A percentile compares a stretch with the other conserved stretches of the same genome.
phyloP scores from a whole-genome alignment of 1,140 invertebrate species.

The Nixonia krombeini region DNA sequence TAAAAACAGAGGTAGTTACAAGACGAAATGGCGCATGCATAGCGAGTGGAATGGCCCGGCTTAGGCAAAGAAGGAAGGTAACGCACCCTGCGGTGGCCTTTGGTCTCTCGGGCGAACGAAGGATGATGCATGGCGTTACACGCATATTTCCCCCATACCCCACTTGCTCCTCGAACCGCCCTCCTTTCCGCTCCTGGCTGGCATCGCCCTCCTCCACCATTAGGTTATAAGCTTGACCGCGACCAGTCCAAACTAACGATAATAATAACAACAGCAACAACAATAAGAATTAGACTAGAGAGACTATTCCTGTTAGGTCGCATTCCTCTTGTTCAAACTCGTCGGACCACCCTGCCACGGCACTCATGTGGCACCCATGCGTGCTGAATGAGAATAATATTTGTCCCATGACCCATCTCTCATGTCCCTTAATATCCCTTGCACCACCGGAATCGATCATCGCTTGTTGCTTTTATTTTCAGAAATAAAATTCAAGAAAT shows the following conservation, averaged over 20 bases:
- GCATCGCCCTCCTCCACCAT: conserved; percentile 55
- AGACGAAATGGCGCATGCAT: neutral
- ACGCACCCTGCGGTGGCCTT: conserved; percentile 70
- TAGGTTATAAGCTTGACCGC: conserved; percentile 48
- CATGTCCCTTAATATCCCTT: conserved; percentile 27
- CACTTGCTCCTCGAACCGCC: conserved; percentile 36
- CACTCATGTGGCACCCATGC: conserved; percentile 51
- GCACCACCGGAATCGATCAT: conserved; percentile 21
- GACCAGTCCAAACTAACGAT: conserved; percentile 55
- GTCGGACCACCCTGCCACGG: conserved; percentile 63
- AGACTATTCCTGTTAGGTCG: conserved; percentile 68
- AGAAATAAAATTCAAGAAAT: neutral
- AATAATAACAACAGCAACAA: conserved; percentile 63
- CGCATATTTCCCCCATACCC: conserved; percentile 51
- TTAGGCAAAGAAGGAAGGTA: conserved; percentile 52
- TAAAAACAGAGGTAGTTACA: neutral
- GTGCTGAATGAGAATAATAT: conserved; percentile 55
- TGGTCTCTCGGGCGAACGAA: conserved; percentile 63
- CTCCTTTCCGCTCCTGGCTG: conserved; percentile 43
- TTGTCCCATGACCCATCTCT: conserved; percentile 50
- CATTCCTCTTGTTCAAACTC: conserved; percentile 68
- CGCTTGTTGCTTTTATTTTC: too few species aligned
- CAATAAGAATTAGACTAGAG: conserved; percentile 60
- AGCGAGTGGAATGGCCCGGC: neutral
- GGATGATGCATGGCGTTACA: conserved; percentile 72